Evolutionary conservation across 2,113 vertebrate species (phyloP).

Genomic region (Regulus satrapa): DNA sequence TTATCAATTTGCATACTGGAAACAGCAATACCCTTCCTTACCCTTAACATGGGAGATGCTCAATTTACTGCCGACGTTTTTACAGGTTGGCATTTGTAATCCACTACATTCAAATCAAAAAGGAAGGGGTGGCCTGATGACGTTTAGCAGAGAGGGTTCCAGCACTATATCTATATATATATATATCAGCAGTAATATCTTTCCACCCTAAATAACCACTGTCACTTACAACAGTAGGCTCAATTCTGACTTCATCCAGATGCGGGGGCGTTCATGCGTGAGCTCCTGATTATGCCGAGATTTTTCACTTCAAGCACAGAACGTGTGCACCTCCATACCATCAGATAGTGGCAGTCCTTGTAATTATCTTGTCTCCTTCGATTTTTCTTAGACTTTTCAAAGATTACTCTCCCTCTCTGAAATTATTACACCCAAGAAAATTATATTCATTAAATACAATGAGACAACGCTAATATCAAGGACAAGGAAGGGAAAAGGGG

Average conservation of each 20-base stretch:
- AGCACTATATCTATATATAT: background rate
- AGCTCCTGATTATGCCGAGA: background rate
- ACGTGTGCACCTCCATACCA: background rate
- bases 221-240: background rate
- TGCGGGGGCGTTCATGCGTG: background rate
- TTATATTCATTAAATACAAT: slow-evolving; percentile 3
- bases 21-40: background rate
- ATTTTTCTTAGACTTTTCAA: background rate
- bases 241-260: background rate
- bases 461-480: background rate
- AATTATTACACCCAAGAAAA: slow-evolving; percentile 7
- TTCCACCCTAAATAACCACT: background rate
- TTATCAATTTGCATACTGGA: background rate
- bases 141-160: background rate
- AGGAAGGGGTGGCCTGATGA: background rate
- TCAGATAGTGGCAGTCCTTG: background rate
- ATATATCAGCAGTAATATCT: background rate
- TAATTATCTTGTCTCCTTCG: slow-evolving; percentile 18
- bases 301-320: background rate
- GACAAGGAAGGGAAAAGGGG: background rate
- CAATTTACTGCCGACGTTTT: background rate
- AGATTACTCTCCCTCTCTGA: slow-evolving; percentile 10
- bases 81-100: slow-evolving; percentile 1
- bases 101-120: background rate
- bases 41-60: background rate